Base-by-base conservation (phyloP, 2,888 invertebrate species). In the Chaetoderma sp. region DNA sequence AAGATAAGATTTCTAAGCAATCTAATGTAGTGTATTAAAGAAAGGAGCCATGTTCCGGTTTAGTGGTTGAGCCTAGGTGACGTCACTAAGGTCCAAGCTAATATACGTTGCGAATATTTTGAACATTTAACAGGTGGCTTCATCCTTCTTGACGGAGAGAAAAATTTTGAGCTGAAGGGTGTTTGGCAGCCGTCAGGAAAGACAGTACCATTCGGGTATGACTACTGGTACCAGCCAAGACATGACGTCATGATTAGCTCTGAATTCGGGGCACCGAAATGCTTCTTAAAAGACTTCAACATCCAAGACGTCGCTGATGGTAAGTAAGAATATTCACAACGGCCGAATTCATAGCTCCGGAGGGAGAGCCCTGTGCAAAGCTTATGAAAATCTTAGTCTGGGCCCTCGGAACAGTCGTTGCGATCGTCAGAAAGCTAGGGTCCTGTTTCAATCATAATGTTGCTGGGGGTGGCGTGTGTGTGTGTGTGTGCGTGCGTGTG, bases 151-250 rank as follows among this genome's bases (percentile, higher is more conserved):
- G 95, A 98, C 87, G 91, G 93, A 21, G 90, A 93, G 78, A 92
- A 91, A 1, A n/a, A n/a, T n/a, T 93, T 95, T 81, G 88, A 92
- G 81, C 88, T 92, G 60, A 93, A 91, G 89, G 83, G 81, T 2
- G 84, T 74, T 61, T 88, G 88, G 88, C 81, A 83, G n/a, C 65
- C 66, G 50, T 71, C 67, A 3, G 67, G 70, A 5, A 55, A 60
- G 3, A 44, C 73, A 0, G 73, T 75, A 6, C 70, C 76, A 13
- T 83, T 93, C 76, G 95, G 95, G 4, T 98, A 98, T 85, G 98
- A 98, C 86, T 98, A 94, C 85, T 98, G 98, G 98, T 98, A 98
- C 85, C 97, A 98, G 83, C 98, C 98, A 0, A 91, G 93, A 78
- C 93, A 93, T 78, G 94, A 98, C 86, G 91, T 94, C 0, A 93